Evolutionary conservation across 2,888 invertebrate species (phyloP), one percentile per base, ranked within the genome.

Genomic region (Cephus pygmeus): DNA sequence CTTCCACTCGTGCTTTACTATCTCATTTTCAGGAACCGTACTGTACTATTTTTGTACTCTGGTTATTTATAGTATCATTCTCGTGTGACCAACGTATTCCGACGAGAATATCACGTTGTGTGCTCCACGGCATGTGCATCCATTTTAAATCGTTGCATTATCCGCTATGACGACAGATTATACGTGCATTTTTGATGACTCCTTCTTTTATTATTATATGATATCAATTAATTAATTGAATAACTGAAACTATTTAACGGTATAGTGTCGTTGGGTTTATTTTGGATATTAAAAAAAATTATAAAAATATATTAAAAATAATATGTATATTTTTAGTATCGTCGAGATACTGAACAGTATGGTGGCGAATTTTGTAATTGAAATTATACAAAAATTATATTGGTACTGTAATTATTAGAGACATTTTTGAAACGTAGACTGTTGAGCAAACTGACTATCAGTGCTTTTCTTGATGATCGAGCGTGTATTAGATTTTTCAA

Each of bases 21-120:
- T 71, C 71, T 71, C 31, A 34, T 71, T 33, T 71, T 71, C 71
- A 31, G 31, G 74, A 74, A 36, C 74, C 15, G 74, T 81, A 80
- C 83, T 75, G 79, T 36, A 79, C 82, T 88, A 87, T 87, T 88
- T 87, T 85, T 79, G 87, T 81, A 77, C 82, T 81, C 79, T 81
- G 75, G 75, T 80, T 87, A 88, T 86, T 86, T 86, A 85, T 88
- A 88, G 85, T 79, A 81, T 83, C 83, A 80, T 83, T 83, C 83
- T 84, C 82, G 80, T 83, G 86, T 85, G 85, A 85, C 83, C 85
- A 81, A 83, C 83, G 85, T 80, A 83, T 85, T 82, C 75, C 78
- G 82, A 80, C 82, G 77, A 83, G 83, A 86, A 86, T 86, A 86
- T 83, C 83, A 77, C 81, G 84, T 83, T 77, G 79, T 84, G 78